A percentile compares a stretch with the other conserved stretches of the same genome.
Conservation (phyloP, 1,140 invertebrate genomes). For the Hydropsyche tenuis region DNA sequence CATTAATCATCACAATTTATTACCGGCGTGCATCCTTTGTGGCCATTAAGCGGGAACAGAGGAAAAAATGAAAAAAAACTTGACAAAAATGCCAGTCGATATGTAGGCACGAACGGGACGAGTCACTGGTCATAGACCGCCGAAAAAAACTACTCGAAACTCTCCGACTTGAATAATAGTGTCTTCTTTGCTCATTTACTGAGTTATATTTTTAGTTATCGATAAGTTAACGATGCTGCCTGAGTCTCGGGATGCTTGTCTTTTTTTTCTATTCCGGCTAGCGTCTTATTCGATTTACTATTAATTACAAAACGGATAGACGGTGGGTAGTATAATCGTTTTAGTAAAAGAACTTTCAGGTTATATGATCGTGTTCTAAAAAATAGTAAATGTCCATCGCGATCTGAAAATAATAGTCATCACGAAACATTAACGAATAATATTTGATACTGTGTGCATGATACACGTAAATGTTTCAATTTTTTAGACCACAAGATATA, state of each 20-base stretch:
- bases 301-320: conserved; percentile 25
- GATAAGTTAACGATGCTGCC: conserved; percentile 23
- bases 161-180: conserved; percentile 43
- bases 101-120: neutral
- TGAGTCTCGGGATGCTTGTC: neutral
- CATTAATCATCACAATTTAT: conserved; percentile 51
- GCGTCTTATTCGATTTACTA: conserved; percentile 12
- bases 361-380: too few species aligned
- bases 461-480: too few species aligned
- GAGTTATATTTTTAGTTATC: conserved; percentile 40
- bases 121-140: neutral
- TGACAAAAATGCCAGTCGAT: conserved; percentile 46
- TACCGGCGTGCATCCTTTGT: conserved; percentile 46
- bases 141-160: conserved; percentile 3
- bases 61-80: conserved; percentile 42
- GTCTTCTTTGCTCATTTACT: conserved; percentile 46
- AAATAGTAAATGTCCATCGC: too few species aligned
- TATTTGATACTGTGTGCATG: too few species aligned
- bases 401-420: too few species aligned
- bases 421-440: too few species aligned
- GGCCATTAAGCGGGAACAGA: conserved; percentile 42
- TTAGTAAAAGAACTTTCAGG: too few species aligned
- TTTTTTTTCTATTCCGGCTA: neutral
- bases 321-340: too few species aligned
- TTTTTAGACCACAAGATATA: too few species aligned